Conservation (phyloP, 2,888 invertebrate species). For the Brachyptera risi region DNA sequence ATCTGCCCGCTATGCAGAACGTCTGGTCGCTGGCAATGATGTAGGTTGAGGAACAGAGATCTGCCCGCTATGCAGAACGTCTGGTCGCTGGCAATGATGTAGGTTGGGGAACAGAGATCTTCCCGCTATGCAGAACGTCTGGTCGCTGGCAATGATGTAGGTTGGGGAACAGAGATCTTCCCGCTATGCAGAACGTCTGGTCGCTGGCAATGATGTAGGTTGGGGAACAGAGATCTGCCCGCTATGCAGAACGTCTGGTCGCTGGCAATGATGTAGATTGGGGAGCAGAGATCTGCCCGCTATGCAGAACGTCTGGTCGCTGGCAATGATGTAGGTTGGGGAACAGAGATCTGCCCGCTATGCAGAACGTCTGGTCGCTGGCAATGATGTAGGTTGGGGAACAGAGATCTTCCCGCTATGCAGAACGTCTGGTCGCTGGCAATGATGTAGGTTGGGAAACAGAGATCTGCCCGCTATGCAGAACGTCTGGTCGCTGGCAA, state of each 20-base stretch:
- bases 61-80: neutral
- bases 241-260: neutral
- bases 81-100: neutral
- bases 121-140: neutral
- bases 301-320: neutral
- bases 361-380: neutral
- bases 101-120: neutral
- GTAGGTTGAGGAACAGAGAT: neutral
- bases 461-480: neutral
- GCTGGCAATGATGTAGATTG: neutral
- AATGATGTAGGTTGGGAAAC: neutral
- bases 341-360: neutral
- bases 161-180: neutral
- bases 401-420: neutral
- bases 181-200: neutral
- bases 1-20: neutral
- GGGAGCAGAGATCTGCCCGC: neutral
- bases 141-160: neutral
- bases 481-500: neutral
- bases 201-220: neutral
- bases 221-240: neutral
- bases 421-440: neutral
- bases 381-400: neutral
- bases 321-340: neutral
- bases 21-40: neutral